A percentile compares a stretch with the other conserved stretches of the same genome.
Evolutionary conservation across 2,113 vertebrate species (phyloP).

Genomic region (Eurystomus gularis): DNA sequence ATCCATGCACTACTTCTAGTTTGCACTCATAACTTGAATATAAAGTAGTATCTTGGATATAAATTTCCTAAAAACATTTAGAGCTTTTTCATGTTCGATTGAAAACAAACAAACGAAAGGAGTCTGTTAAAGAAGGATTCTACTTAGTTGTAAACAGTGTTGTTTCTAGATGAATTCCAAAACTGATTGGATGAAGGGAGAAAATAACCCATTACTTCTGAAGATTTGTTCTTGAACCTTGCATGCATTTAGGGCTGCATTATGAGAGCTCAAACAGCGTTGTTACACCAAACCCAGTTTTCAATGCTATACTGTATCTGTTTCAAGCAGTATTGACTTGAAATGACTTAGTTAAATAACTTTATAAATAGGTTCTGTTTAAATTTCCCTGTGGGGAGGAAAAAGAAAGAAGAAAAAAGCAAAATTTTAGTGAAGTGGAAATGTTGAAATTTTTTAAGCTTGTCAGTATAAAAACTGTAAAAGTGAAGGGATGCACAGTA

Average conservation of each 20-base stretch:
- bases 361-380: background rate
- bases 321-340: background rate
- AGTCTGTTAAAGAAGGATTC: background rate
- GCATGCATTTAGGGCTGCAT: background rate
- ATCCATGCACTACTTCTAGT: background rate
- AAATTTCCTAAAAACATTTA: background rate
- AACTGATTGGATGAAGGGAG: background rate
- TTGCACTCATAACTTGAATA: background rate
- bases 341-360: background rate
- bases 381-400: background rate
- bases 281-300: background rate
- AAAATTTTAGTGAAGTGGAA: background rate
- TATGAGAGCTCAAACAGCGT: background rate
- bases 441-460: background rate
- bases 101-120: no score
- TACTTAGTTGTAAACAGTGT: background rate
- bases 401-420: background rate
- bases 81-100: background rate
- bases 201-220: fast-evolving
- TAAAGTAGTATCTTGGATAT: background rate
- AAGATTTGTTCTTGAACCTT: background rate
- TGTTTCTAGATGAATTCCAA: background rate
- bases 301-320: background rate
- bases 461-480: background rate
- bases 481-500: background rate